Percentiles rank a stretch among this genome's conserved stretches.
These are phyloP conservation scores for Diadumene lineata DNA, from an alignment of 92 coral and sea anemone species.

Conservation along the genomic window DNA sequence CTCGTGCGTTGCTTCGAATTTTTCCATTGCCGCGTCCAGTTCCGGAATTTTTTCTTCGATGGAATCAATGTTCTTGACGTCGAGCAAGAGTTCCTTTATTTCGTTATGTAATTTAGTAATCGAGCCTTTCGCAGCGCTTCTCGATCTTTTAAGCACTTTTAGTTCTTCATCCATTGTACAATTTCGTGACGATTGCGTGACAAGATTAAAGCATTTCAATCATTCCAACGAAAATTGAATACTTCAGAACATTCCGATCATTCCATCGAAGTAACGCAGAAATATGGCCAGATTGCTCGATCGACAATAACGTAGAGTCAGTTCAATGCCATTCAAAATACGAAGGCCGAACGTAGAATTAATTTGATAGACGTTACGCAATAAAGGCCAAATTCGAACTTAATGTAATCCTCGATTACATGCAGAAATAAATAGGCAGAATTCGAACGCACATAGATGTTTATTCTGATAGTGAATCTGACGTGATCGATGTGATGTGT, in stretches of 20 bases:
- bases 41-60: conserved; percentile 34
- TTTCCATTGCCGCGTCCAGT: conserved; percentile 18
- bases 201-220: neutral
- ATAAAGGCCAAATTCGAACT: conserved; percentile 1
- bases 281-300: neutral
- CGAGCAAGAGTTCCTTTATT: conserved; percentile 9
- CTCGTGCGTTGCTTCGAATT: conserved; percentile 24
- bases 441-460: neutral
- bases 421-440: neutral
- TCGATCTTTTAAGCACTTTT: conserved; percentile 24
- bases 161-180: conserved; percentile 18
- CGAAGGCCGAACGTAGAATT: neutral
- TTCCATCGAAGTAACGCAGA: conserved; percentile 4
- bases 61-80: conserved; percentile 13
- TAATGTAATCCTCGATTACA: neutral
- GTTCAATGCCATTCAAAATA: neutral
- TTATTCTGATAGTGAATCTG: neutral
- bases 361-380: neutral
- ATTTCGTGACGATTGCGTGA: neutral
- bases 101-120: conserved; percentile 22
- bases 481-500: neutral
- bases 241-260: neutral
- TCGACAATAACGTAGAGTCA: neutral
- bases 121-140: conserved; percentile 34
- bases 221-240: neutral